Conservation (phyloP, 64 coral and sea anemone genomes). For the Orbicella faveolata region DNA sequence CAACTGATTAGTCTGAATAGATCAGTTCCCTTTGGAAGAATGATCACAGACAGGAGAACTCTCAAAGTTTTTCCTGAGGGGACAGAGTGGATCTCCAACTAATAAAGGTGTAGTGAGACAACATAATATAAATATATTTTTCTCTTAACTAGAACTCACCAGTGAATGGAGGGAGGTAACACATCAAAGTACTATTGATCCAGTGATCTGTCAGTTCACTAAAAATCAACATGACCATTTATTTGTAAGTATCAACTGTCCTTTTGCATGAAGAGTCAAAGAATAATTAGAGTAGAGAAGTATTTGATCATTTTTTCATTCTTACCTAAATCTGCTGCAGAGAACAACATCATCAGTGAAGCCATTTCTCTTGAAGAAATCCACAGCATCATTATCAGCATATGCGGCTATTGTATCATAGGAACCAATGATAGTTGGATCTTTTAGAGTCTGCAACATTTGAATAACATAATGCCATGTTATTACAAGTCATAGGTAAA, state of each 20-base stretch:
- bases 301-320: background rate
- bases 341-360: slow-evolving; percentile 93
- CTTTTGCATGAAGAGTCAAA: background rate
- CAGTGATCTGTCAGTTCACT: slow-evolving; percentile 87
- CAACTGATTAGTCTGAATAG: too few species aligned
- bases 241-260: too few species aligned
- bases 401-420: slow-evolving; percentile 88
- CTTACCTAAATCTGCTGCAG: slow-evolving; percentile 80
- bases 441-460: slow-evolving; percentile 58
- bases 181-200: slow-evolving; percentile 90
- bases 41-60: too few species aligned
- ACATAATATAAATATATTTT: background rate
- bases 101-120: too few species aligned
- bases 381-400: slow-evolving; percentile 72
- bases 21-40: too few species aligned
- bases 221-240: background rate
- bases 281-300: background rate
- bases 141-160: slow-evolving; percentile 41
- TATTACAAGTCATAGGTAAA: background rate
- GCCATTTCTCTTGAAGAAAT: slow-evolving; percentile 78
- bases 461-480: background rate
- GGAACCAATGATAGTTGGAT: slow-evolving; percentile 74
- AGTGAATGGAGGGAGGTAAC: slow-evolving; percentile 84
- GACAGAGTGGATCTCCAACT: too few species aligned
- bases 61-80: too few species aligned